Base-by-base conservation (phyloP, 2,888 invertebrate genomes). In the Vannuccia rotundouncinata region DNA sequence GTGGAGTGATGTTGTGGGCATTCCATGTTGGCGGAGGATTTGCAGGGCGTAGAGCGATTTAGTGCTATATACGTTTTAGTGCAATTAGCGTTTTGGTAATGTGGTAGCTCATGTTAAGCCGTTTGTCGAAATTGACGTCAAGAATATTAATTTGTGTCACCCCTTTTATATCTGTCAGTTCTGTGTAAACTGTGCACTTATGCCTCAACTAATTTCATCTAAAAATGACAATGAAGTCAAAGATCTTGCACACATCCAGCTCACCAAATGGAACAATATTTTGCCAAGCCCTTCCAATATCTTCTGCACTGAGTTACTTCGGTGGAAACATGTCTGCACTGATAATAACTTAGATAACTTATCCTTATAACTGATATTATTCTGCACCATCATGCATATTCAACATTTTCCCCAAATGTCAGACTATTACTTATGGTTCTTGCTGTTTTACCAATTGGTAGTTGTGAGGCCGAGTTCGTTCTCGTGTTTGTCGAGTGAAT, bases 401-500 rank as follows among this genome's bases (percentile, higher is more conserved):
- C 10, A 66, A 66, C 66, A 66, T 66, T 66, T 66, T 66, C 25
- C 66, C 66, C 5, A 66, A 66, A 66, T 66, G 22, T 66, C 66
- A 66, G 66, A 66, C 66, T 66, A 5, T 66, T 66, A 66, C 66
- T 66, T 66, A 29, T 75, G 30, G 28, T 75, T 75, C 76, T 75
- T 75, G 22, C 76, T 30, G 76, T 75, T 75, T 75, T 75, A 31
- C 76, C 76, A 75, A 75, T 75, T 31, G 28, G 76, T 29, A 75
- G 76, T 75, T 75, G 76, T 75, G 76, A 75, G 76, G 76, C 76
- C 66, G 66, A 66, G 76, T 13, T 75, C 76, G 31, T 10, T 75
- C 76, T 75, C 76, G 66, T 66, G 66, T 66, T 66, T 27, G 66
- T 66, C 66, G 66, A 22, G 66, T 66, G 66, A 66, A 66, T 66